phyloP scores from a whole-genome alignment of 2,888 invertebrate species.

The Drosophila algonquin region DNA sequence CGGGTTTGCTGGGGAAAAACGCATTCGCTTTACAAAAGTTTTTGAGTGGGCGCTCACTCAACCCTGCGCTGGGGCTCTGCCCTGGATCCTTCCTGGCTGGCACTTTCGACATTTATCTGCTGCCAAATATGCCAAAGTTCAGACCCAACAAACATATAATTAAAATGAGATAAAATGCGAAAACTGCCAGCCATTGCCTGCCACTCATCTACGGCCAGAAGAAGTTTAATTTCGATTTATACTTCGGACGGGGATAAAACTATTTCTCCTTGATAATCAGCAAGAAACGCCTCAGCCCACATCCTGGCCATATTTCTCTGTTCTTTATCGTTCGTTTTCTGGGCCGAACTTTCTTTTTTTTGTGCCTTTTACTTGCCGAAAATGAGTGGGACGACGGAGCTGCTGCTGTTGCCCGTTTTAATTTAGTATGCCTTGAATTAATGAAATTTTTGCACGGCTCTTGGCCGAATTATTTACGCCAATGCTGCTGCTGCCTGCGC shows the following conservation, averaged over 20 bases:
- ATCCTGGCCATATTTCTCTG: conserved; percentile 1
- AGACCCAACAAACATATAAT: not conserved
- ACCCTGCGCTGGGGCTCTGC: not conserved
- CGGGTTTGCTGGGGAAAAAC: conserved; percentile 33
- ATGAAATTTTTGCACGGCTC: conserved; percentile 65
- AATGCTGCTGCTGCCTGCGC: conserved; percentile 24
- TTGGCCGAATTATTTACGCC: conserved; percentile 52
- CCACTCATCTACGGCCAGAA: not conserved
- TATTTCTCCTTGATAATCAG: conserved; percentile 10
- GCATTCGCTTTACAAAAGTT: not conserved
- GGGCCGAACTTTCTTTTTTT: conserved; percentile 13
- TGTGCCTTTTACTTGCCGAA: conserved; percentile 6
- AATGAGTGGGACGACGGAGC: conserved; percentile 14
- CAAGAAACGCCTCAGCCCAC: not conserved
- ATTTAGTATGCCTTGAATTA: conserved; percentile 61
- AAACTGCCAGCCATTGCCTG: not conserved
- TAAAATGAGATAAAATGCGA: not conserved
- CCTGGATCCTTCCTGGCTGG: not conserved
- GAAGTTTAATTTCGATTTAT: not conserved
- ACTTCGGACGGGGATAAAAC: not conserved
- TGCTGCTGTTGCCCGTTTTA: conserved; percentile 35
- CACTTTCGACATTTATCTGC: not conserved
- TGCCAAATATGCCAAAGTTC: not conserved
- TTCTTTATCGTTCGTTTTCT: conserved; percentile 3
- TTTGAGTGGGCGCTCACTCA: not conserved